Percentiles rank a stretch among this genome's conserved stretches.
These are phyloP conservation scores for Macrostomum cliftonense DNA, from an alignment of 2,888 invertebrate genomes.

Conservation along the genomic window DNA sequence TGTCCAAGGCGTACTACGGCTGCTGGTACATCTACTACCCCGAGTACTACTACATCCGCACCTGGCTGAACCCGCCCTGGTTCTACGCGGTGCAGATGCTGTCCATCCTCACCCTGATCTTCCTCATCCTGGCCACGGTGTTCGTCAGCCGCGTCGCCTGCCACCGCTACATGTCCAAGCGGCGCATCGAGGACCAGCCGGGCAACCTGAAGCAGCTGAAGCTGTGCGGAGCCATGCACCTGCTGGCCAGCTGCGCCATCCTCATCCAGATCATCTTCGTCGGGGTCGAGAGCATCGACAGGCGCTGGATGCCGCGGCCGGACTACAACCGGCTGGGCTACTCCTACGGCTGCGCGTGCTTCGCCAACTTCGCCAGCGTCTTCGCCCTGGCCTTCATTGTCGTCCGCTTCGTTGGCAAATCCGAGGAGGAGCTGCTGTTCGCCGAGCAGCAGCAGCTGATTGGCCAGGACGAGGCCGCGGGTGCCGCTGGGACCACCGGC, in stretches of 20 bases:
- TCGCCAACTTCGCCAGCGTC: no score
- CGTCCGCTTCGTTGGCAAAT: no score
- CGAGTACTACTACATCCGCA: slow-evolving; percentile 79
- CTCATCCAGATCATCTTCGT: background rate
- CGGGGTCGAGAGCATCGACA: slow-evolving; percentile 10
- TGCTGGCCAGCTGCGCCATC: no score
- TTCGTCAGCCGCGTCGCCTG: slow-evolving; percentile 42
- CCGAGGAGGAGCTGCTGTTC: background rate
- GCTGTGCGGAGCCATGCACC: no score
- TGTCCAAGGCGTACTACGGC: slow-evolving; percentile 71
- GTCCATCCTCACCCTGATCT: slow-evolving; percentile 66
- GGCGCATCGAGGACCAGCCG: no score
- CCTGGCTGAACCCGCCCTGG: slow-evolving; percentile 72
- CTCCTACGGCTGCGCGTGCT: slow-evolving; percentile 8
- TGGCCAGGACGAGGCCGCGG: background rate
- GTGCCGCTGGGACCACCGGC: no score
- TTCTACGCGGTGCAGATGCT: slow-evolving; percentile 84
- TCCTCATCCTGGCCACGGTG: slow-evolving; percentile 54
- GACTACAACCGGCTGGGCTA: slow-evolving; percentile 9
- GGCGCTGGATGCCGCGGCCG: slow-evolving; percentile 11
- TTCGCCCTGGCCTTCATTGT: no score
- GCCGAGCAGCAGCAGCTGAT: background rate
- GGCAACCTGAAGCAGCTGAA: no score
- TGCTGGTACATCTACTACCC: slow-evolving; percentile 96
- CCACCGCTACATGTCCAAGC: background rate